Conservation (phyloP, 1,140 invertebrate genomes). For the Popillia japonica region DNA sequence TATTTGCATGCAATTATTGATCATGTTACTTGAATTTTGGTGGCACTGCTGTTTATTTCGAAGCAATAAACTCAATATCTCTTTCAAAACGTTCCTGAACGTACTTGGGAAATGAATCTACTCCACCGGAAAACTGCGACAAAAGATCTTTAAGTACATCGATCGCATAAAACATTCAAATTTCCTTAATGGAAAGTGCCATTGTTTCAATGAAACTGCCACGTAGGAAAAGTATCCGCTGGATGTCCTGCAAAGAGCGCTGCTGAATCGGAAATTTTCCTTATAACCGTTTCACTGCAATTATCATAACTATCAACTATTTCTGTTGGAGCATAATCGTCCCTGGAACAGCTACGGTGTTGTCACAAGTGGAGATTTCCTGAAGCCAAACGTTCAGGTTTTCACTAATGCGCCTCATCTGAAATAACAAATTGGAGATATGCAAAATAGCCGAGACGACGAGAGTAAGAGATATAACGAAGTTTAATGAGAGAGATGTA, state of each 20-base stretch:
- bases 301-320: slow-evolving; percentile 29
- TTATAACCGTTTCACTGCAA: slow-evolving; percentile 13
- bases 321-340: slow-evolving; percentile 17
- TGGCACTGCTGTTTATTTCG: too few species aligned
- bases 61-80: too few species aligned
- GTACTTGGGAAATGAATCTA: too few species aligned
- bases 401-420: slow-evolving; percentile 27
- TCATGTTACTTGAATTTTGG: too few species aligned
- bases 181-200: too few species aligned
- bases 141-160: too few species aligned
- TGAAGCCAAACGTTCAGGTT: slow-evolving; percentile 16
- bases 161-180: too few species aligned
- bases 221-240: not conserved
- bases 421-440: slow-evolving; percentile 34
- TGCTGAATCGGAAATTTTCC: slow-evolving; percentile 2
- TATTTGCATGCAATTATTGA: too few species aligned
- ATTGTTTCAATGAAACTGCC: not conserved
- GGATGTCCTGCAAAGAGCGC: not conserved
- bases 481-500: not conserved
- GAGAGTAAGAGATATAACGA: not conserved
- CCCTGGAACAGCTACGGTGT: not conserved
- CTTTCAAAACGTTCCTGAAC: too few species aligned
- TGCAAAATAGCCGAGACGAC: slow-evolving; percentile 2
- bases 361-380: slow-evolving; percentile 25
- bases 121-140: too few species aligned